Evolutionary conservation across 2,797 vertebrate species (phyloP).

Genomic region (Danio jaintianensis): DNA sequence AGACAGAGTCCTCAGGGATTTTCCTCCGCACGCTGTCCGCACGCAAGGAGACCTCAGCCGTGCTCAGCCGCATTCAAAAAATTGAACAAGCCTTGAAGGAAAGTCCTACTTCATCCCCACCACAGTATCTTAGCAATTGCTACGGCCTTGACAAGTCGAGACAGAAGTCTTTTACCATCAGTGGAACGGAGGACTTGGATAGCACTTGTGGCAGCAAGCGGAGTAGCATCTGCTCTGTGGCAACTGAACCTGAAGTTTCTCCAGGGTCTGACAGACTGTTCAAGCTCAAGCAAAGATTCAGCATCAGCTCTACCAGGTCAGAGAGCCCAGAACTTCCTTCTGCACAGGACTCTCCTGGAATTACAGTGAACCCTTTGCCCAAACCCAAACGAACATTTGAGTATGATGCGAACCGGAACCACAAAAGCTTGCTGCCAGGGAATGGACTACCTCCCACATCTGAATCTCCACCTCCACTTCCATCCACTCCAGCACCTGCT

Average conservation of each 20-base stretch:
- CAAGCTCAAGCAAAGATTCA: constrained; percentile 81
- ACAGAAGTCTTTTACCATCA: constrained; percentile 84
- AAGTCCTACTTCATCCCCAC: constrained; percentile 88
- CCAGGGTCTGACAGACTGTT: constrained; percentile 81
- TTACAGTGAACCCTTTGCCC: constrained; percentile 91
- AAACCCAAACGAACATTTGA: constrained; percentile 99
- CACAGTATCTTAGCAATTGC: constrained; percentile 93
- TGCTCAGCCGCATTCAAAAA: constrained; percentile 97
- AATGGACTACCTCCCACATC: constrained; percentile 89
- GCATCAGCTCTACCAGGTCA: constrained; percentile 74
- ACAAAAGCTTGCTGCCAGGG: constrained; percentile 80
- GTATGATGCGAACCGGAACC: constrained; percentile 92
- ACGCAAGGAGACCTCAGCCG: constrained; percentile 92
- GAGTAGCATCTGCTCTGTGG: constrained; percentile 80
- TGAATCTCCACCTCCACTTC: constrained; percentile 89
- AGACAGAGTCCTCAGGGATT: constrained; percentile 79
- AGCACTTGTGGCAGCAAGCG: constrained; percentile 80
- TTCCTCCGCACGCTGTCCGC: constrained; percentile 81
- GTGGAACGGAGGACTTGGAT: constrained; percentile 81
- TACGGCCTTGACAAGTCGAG: constrained; percentile 88
- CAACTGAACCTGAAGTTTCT: constrained; percentile 82
- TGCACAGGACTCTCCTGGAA: constrained; percentile 74
- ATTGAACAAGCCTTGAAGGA: constrained; percentile 96
- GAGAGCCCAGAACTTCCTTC: constrained; percentile 77
- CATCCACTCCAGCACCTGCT: constrained; percentile 89